phyloP scores from a whole-genome alignment of 1,140 invertebrate genomes.

The Mizuhopecten yessoensis region DNA sequence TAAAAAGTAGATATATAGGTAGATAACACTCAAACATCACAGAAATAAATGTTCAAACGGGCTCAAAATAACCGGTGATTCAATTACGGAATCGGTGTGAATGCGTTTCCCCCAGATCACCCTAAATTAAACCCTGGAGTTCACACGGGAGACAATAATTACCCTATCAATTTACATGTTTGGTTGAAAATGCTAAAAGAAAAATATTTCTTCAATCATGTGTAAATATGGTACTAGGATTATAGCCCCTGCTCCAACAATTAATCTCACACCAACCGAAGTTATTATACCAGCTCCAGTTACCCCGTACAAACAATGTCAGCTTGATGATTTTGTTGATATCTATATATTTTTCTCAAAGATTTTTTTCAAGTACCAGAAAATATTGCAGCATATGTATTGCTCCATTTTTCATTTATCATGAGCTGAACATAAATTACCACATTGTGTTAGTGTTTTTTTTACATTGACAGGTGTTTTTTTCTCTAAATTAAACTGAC shows the following conservation, averaged over 20 bases:
- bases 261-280: background rate
- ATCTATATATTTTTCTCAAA: background rate
- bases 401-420: no score
- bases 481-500: background rate
- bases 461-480: no score
- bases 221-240: slow-evolving; percentile 6
- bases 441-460: no score
- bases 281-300: background rate
- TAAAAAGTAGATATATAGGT: background rate
- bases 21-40: no score
- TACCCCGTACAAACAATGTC: background rate
- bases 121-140: background rate
- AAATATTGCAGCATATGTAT: background rate
- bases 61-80: background rate
- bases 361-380: background rate
- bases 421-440: background rate
- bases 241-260: background rate
- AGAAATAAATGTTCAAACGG: background rate
- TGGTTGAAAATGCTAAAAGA: slow-evolving; percentile 4
- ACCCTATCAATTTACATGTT: background rate
- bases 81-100: background rate
- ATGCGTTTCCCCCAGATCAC: background rate
- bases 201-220: slow-evolving; percentile 28
- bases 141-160: background rate
- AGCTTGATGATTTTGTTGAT: background rate